A percentile compares a stretch with the other conserved stretches of the same genome.
phyloP scores from a whole-genome alignment of 2,888 invertebrate genomes.

The Andrena bucephala region DNA sequence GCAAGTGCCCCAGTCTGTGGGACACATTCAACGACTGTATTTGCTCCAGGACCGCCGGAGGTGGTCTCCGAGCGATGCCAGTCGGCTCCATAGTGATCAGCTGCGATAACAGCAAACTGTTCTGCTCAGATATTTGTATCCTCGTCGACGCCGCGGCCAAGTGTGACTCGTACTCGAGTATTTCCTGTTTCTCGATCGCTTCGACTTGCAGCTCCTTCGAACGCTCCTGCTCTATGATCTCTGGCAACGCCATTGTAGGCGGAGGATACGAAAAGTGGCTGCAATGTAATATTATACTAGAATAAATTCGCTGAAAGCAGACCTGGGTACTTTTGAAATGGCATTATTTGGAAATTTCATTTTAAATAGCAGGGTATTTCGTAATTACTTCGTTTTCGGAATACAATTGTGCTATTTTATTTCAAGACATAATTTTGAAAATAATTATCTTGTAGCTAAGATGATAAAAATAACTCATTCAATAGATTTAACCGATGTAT shows the following conservation, averaged over 20 bases:
- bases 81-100: conserved; percentile 94
- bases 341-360: too few relatives aligned
- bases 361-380: too few relatives aligned
- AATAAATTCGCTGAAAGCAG: not conserved
- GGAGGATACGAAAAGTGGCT: conserved; percentile 91
- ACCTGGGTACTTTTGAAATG: too few relatives aligned
- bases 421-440: too few relatives aligned
- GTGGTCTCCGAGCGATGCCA: conserved; percentile 93
- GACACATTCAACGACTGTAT: conserved; percentile 91
- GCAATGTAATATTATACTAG: conserved; percentile 64
- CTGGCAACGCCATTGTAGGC: conserved; percentile 88
- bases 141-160: conserved; percentile 96
- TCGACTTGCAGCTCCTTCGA: conserved; percentile 90
- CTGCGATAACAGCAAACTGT: conserved; percentile 93
- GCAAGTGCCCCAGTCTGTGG: conserved; percentile 93
- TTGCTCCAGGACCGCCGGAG: conserved; percentile 91
- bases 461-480: too few relatives aligned
- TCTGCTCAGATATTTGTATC: conserved; percentile 95
- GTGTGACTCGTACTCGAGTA: conserved; percentile 95
- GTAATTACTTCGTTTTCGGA: too few relatives aligned
- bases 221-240: conserved; percentile 87
- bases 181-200: conserved; percentile 91
- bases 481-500: too few relatives aligned
- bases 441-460: too few relatives aligned
- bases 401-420: too few relatives aligned